phyloP scores from a whole-genome alignment of 2,113 vertebrate genomes.

The Leiothrix lutea region DNA sequence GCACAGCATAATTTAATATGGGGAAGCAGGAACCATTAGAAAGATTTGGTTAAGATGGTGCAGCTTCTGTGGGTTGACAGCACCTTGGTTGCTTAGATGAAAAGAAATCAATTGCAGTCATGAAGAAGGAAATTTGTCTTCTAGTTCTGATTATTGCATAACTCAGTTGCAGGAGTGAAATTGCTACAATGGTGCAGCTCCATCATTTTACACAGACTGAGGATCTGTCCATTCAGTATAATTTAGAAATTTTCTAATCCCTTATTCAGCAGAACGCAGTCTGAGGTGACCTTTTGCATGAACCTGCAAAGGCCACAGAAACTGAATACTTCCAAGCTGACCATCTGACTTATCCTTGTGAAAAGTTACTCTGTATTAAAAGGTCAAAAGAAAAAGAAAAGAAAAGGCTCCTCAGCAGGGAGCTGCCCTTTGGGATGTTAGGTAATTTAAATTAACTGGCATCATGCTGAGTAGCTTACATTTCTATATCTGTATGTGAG shows the following conservation, averaged over 20 bases:
- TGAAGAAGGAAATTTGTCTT: background rate
- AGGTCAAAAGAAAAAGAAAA: conserved; percentile 60
- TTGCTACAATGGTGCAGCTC: background rate
- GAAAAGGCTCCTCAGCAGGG: conserved; percentile 53
- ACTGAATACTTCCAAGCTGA: conserved; percentile 37
- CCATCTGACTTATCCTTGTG: conserved; percentile 57
- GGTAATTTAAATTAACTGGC: conserved; percentile 65
- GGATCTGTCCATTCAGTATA: background rate
- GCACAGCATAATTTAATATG: background rate
- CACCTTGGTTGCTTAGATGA: background rate
- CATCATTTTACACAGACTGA: background rate
- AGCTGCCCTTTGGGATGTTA: conserved; percentile 65
- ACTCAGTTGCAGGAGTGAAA: background rate
- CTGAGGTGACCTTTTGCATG: conserved; percentile 1
- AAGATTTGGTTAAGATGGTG: background rate
- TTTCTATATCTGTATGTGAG: conserved; percentile 65
- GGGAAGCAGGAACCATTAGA: background rate
- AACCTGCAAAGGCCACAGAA: conserved; percentile 46
- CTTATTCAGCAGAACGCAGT: conserved; percentile 48
- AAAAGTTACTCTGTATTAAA: conserved; percentile 62
- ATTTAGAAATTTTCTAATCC: background rate
- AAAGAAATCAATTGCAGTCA: background rate
- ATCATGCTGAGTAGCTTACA: conserved; percentile 61
- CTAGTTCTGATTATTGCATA: background rate
- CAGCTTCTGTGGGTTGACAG: background rate